Base-by-base conservation (phyloP, 2,113 vertebrate species). In the Nerophis lumbriciformis region DNA sequence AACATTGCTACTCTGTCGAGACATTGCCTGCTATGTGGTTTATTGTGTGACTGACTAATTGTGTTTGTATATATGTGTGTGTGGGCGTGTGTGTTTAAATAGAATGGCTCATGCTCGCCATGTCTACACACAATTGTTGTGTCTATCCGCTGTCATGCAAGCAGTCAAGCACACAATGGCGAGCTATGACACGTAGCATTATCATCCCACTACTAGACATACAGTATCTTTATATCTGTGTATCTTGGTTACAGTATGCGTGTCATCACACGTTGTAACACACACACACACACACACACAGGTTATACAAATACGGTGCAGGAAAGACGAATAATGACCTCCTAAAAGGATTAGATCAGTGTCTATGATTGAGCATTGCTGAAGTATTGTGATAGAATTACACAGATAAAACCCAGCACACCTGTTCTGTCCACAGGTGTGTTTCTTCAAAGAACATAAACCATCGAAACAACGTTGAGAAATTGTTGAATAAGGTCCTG, bases 181-280 rank as follows among this genome's bases (percentile, higher is more conserved):
- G 45, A 62, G 66, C 59, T 21, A 58, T 69, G 63, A 80, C 69
- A 66, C 19, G 71, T 62, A 6, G 35, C 61, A 4, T 59, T 53
- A 56, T 42, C 37, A 0, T 48, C 63, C n/a, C 49, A 55, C 19
- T 7, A 28, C 47, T 6, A 5, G 36, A 50, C 16, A 47, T 35
- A 6, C 51, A 19, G 36, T 10, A 0, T 0, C 63, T 73, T 70
- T 61, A 52, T 72, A 67, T 10, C 61, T 61, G 59, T 63, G 5
- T 14, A 44, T 61, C 66, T 77, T 65, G 36, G 64, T 82, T 63
- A 67, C 10, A 71, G 75, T 85, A 77, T 66, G 59, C 37, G 77
- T 77, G 71, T 70, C 65, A 47, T 49, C 61, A 78, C 62, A 68
- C 49, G 73, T 63, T 78, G 84, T 49, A 78, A 73, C 55, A 56